phyloP scores from a whole-genome alignment of 2,888 invertebrate genomes.

The Chorisops tibialis region DNA sequence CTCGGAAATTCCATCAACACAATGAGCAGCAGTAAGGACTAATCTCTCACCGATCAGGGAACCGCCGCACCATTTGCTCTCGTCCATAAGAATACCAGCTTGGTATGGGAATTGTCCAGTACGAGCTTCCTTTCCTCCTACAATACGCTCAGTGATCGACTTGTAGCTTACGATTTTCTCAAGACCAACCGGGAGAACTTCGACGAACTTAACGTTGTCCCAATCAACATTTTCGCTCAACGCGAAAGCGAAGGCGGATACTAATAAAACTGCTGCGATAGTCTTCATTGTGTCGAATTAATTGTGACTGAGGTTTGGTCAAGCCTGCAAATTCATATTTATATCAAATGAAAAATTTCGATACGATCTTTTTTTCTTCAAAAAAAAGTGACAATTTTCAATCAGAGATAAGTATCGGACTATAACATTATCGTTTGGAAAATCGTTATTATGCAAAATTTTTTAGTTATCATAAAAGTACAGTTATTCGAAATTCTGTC shows the following conservation, averaged over 20 bases:
- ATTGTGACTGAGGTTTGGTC: too few relatives aligned
- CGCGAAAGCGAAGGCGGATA: background rate
- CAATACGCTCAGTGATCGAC: constrained; percentile 10
- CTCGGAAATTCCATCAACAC: constrained; percentile 35
- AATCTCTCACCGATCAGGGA: constrained; percentile 40
- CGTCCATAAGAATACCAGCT: constrained; percentile 42
- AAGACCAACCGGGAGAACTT: background rate
- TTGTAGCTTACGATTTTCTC: background rate
- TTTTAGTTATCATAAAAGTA: too few relatives aligned
- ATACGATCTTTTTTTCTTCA: too few relatives aligned
- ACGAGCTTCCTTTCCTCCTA: constrained; percentile 29
- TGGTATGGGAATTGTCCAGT: constrained; percentile 44
- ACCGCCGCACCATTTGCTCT: constrained; percentile 43
- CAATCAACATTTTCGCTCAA: background rate
- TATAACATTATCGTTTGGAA: too few relatives aligned
- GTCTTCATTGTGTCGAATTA: background rate
- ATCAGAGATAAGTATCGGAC: too few relatives aligned
- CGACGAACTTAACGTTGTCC: constrained; percentile 3
- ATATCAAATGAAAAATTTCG: too few relatives aligned
- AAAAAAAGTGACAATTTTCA: too few relatives aligned
- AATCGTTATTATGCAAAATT: too few relatives aligned
- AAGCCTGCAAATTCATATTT: too few relatives aligned
- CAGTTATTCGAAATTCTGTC: too few relatives aligned
- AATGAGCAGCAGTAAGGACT: constrained; percentile 48
- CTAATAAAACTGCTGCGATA: background rate